Evolutionary conservation across 1,140 invertebrate genomes (phyloP).

Genomic region (Eriosoma lanigerum): DNA sequence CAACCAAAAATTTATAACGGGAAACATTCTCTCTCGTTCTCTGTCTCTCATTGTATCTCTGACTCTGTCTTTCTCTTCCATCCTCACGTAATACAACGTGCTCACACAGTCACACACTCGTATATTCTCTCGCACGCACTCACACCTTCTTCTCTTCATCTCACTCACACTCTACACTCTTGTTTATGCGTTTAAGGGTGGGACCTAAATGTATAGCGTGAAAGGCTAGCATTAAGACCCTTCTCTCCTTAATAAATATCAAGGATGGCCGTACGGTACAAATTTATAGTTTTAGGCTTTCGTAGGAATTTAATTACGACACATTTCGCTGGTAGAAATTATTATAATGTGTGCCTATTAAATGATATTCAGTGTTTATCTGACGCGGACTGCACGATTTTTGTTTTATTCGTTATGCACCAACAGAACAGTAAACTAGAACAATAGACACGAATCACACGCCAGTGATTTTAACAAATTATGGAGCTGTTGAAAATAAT

Average conservation of each 20-base stretch:
- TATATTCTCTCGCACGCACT: no score
- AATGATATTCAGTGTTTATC: neutral
- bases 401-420: conserved; percentile 1
- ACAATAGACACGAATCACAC: no score
- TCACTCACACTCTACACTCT: neutral
- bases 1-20: conserved; percentile 44
- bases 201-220: neutral
- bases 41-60: neutral
- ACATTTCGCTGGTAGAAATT: conserved; percentile 1
- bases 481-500: no score
- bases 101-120: no score
- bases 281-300: conserved; percentile 29
- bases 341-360: conserved; percentile 3
- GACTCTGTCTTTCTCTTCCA: neutral
- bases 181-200: neutral
- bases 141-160: neutral
- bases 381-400: neutral
- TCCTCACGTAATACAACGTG: no score
- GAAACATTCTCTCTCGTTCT: conserved; percentile 44
- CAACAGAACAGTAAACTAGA: neutral
- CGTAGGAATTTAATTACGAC: conserved; percentile 32
- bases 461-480: no score
- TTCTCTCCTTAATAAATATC: conserved; percentile 30
- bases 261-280: conserved; percentile 23
- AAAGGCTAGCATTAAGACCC: conserved; percentile 5